Conservation (phyloP, 2,797 vertebrate species). For the Eremophila alpestris region DNA sequence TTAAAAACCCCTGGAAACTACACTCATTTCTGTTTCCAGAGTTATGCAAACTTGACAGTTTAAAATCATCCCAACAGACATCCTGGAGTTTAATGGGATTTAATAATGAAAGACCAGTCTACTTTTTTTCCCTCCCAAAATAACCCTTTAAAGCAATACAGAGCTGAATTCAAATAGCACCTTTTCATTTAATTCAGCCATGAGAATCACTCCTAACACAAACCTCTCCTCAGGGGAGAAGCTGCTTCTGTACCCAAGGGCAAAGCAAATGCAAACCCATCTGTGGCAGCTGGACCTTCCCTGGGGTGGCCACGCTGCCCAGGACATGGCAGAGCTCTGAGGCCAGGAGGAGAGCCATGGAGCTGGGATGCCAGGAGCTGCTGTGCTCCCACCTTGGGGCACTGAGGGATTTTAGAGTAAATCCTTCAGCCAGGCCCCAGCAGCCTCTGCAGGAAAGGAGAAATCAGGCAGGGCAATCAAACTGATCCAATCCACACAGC, state of each 20-base stretch:
- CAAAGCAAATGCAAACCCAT: constrained; percentile 74
- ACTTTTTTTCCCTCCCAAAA: background rate
- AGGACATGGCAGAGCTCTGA: constrained; percentile 77
- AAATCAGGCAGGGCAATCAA: too few relatives aligned
- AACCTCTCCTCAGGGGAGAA: background rate
- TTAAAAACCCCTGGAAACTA: background rate
- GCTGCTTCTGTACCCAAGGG: background rate
- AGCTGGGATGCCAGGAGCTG: background rate
- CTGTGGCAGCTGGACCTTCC: constrained; percentile 75
- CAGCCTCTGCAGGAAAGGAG: too few relatives aligned
- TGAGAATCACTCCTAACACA: background rate
- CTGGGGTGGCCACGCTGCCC: constrained; percentile 79
- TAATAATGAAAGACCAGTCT: background rate
- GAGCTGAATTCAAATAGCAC: background rate
- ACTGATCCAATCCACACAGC: too few relatives aligned
- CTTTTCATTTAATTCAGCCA: background rate
- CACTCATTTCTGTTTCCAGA: background rate
- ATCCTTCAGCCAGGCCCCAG: too few relatives aligned
- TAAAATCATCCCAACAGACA: background rate
- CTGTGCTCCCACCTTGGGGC: too few relatives aligned
- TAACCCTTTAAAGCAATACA: background rate
- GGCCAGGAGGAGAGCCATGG: constrained; percentile 75
- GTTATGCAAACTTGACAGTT: background rate
- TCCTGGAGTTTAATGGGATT: background rate
- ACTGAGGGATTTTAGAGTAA: too few relatives aligned